Evolutionary conservation across 2,888 invertebrate genomes (phyloP), one percentile per base, ranked within the genome.

Genomic region (Nematopogon swammerdamellus): DNA sequence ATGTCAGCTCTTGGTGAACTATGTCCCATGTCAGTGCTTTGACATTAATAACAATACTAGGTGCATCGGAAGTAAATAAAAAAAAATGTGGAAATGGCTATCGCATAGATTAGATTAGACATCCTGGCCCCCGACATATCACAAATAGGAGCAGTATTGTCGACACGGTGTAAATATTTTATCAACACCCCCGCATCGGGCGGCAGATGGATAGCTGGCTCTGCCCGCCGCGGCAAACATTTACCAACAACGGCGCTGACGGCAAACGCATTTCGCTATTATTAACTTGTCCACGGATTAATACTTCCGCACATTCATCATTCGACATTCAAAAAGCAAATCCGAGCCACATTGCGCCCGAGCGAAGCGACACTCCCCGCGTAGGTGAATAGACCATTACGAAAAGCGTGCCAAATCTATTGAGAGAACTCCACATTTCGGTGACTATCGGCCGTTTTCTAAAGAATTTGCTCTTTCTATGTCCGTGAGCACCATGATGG

Each of bases 361-460:
- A n/a, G n/a, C n/a, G n/a, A 4, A 4, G 10, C 10, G 25, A 25
- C 25, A 25, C 25, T 25, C 14, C 11, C 36, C 36, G 36, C 8
- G 11, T 36, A 36, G 11, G 36, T 36, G 36, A 36, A 36, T 36
- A 14, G 36, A 36, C 36, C 36, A 36, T 36, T 36, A 36, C 36
- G 36, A 36, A 36, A 36, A 72, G 70, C 71, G 70, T 68, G 69
- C 69, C 71, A 61, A 72, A 72, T 71, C 67, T 66, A 65, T 70
- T 64, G 58, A 66, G 46, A 45, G 36, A 14, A 49, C 52, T 30
- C 51, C 51, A 47, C 52, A 52, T 53, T 55, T 51, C 54, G 52
- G 11, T 51, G 49, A 49, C 44, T 30, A 29, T 18, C 49, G 45
- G 46, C 50, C 49, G 43, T 43, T 18, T 44, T 18, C 29, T 49